These are phyloP conservation scores for Ateles fusciceps DNA, from an alignment of 2,797 vertebrate species.

Conservation along the genomic window DNA sequence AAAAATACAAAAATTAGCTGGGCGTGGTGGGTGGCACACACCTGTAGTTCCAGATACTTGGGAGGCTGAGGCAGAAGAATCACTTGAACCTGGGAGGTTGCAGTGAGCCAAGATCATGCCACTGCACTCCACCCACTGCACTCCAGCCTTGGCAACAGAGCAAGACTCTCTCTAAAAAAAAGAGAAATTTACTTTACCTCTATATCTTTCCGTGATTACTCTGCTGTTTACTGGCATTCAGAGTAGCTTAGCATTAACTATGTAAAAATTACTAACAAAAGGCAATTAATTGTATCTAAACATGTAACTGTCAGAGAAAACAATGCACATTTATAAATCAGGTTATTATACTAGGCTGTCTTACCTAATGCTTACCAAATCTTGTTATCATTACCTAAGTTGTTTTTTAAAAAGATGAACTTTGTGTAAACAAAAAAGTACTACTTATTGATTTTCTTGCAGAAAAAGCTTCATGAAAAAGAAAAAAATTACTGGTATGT, in stretches of 20 bases:
- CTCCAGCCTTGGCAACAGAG: no score
- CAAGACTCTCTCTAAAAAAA: no score
- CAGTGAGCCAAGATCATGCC: no score
- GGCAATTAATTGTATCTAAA: not conserved
- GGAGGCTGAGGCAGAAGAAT: no score
- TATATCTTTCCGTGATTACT: not conserved
- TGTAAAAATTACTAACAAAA: constrained; percentile 2
- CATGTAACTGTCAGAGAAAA: not conserved
- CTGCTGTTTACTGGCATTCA: not conserved
- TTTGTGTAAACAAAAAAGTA: not conserved
- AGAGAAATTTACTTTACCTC: not conserved
- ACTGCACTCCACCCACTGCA: no score
- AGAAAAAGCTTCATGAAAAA: not conserved
- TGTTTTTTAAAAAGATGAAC: not conserved
- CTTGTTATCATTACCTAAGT: not conserved
- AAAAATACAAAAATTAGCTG: no score
- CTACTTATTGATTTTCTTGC: not conserved
- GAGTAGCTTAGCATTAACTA: not conserved
- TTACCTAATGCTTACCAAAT: not conserved
- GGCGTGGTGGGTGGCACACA: no score
- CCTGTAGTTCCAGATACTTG: no score
- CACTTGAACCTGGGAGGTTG: no score
- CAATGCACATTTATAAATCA: not conserved
- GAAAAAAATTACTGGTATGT: not conserved
- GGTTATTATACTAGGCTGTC: not conserved